Percentiles rank a stretch among this genome's conserved stretches.
These are phyloP conservation scores for Eueides isabella DNA, from an alignment of 1,140 invertebrate species.

Conservation along the genomic window DNA sequence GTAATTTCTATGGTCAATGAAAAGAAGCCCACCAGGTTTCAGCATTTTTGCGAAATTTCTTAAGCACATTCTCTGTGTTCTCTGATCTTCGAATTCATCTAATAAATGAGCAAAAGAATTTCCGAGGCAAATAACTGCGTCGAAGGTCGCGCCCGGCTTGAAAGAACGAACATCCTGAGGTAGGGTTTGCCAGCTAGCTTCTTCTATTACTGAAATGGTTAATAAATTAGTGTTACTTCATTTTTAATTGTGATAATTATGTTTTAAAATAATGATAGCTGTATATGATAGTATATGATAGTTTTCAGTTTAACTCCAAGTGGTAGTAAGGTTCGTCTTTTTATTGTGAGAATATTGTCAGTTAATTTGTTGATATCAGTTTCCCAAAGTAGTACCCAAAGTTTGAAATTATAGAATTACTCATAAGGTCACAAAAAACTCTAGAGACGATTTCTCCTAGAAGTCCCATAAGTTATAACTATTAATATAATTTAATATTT, in stretches of 20 bases:
- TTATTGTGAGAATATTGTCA: no score
- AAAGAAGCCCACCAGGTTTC: constrained; percentile 91
- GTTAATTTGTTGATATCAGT: no score
- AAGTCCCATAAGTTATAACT: no score
- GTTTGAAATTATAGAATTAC: no score
- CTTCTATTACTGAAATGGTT: constrained; percentile 87
- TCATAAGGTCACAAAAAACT: no score
- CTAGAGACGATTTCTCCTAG: no score
- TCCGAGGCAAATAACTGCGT: constrained; percentile 93
- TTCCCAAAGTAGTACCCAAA: no score
- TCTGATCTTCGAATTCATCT: constrained; percentile 89
- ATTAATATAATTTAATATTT: no score
- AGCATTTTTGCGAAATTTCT: constrained; percentile 90
- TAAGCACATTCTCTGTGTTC: constrained; percentile 89
- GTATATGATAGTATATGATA: no score
- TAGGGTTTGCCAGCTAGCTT: constrained; percentile 90
- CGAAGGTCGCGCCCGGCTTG: constrained; percentile 85
- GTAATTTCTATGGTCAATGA: constrained; percentile 95
- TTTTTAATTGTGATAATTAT: no score
- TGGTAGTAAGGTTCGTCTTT: no score
- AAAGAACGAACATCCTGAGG: constrained; percentile 86
- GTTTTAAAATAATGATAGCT: no score
- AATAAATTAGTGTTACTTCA: neutral
- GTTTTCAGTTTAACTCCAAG: neutral
- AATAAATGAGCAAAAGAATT: constrained; percentile 95